phyloP scores from a whole-genome alignment of 1,140 invertebrate species.

The Brachionus rotundiformis region DNA sequence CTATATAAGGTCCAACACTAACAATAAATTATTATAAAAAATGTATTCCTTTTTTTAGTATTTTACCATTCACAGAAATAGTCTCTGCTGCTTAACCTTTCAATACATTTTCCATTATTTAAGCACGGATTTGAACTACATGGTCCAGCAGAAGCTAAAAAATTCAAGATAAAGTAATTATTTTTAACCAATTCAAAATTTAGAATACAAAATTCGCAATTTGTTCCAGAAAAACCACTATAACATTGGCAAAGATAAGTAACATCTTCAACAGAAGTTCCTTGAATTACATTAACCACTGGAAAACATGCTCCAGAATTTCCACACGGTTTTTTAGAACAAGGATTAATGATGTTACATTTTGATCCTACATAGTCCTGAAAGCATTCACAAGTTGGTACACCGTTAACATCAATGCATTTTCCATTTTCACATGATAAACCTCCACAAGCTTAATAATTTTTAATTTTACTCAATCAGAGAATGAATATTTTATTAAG shows the following conservation, averaged over 20 bases:
- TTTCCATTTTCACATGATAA: background rate
- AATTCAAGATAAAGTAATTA: too few relatives aligned
- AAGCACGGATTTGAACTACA: slow-evolving; percentile 45
- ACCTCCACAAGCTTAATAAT: background rate
- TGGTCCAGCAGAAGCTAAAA: background rate
- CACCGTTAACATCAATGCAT: background rate
- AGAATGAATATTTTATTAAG: too few relatives aligned
- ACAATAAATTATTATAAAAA: background rate
- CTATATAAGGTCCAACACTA: slow-evolving; percentile 34
- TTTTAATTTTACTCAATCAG: too few relatives aligned
- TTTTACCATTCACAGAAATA: slow-evolving; percentile 27
- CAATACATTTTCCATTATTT: slow-evolving; percentile 33
- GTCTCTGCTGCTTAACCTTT: background rate
- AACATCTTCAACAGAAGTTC: background rate
- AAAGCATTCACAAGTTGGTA: background rate
- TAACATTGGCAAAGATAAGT: slow-evolving; percentile 28
- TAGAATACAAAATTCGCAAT: slow-evolving; percentile 14
- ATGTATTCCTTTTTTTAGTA: background rate
- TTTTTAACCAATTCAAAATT: background rate
- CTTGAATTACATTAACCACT: background rate
- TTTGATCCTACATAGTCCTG: slow-evolving; percentile 1
- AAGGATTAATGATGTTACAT: slow-evolving; percentile 29
- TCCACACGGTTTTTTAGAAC: background rate
- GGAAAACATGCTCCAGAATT: slow-evolving; percentile 33
- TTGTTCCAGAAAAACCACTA: slow-evolving; percentile 16